These are phyloP conservation scores for Leptobrachium ailaonicum DNA, from an alignment of 2,113 vertebrate species.

Conservation along the genomic window DNA sequence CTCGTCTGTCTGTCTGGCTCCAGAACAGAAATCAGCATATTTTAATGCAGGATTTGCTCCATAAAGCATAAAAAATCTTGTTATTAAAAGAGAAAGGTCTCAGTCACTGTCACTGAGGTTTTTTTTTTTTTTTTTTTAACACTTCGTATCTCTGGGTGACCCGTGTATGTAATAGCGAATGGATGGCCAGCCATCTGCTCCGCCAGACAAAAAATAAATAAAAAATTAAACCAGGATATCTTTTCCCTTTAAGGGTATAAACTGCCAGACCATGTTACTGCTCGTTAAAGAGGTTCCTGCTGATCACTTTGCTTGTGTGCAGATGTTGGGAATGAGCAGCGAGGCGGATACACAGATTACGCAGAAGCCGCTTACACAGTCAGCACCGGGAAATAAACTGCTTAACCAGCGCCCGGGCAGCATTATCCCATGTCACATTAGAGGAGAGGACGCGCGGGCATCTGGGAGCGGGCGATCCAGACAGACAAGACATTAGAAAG, in stretches of 20 bases:
- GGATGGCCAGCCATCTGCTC: background rate
- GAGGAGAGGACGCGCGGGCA: background rate
- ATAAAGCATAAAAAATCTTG: too few species aligned
- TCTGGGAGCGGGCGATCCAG: background rate
- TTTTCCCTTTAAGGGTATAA: background rate
- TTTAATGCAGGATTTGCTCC: too few species aligned
- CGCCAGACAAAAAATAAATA: too few species aligned
- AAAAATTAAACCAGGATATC: background rate
- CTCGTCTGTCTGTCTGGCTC: too few species aligned
- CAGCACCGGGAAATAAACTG: slow-evolving; percentile 27
- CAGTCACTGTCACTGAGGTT: too few species aligned
- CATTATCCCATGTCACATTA: slow-evolving; percentile 28
- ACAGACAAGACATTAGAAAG: background rate
- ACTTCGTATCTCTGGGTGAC: background rate
- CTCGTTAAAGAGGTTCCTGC: slow-evolving; percentile 17
- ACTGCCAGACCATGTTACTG: slow-evolving; percentile 2
- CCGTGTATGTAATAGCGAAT: background rate
- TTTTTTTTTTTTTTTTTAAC: background rate
- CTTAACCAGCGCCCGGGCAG: slow-evolving; percentile 26
- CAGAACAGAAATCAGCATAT: too few species aligned
- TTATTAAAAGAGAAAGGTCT: too few species aligned
- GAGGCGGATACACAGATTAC: slow-evolving; percentile 36
- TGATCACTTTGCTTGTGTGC: slow-evolving; percentile 40
- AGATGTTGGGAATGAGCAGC: slow-evolving; percentile 35
- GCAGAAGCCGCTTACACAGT: slow-evolving; percentile 33